These are phyloP conservation scores for Shinisaurus crocodilurus DNA, from an alignment of 2,113 vertebrate genomes.

Conservation along the genomic window DNA sequence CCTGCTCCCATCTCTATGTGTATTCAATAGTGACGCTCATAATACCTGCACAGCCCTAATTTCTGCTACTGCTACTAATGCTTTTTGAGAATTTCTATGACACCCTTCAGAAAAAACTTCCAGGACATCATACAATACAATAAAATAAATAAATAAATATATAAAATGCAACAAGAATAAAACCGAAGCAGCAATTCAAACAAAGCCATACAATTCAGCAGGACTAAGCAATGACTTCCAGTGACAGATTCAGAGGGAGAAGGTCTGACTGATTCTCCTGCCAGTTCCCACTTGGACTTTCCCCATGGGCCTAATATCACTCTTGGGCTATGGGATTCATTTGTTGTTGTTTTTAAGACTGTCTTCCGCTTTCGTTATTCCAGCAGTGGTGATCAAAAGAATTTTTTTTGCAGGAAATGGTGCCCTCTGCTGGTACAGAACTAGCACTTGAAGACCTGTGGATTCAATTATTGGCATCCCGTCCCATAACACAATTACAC, in stretches of 20 bases:
- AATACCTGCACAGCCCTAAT: not conserved
- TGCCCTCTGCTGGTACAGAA: slow-evolving; percentile 49
- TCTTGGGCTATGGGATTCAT: not conserved
- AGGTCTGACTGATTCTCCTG: not conserved
- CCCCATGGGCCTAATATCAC: not conserved
- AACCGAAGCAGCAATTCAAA: not conserved
- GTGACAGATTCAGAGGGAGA: not conserved
- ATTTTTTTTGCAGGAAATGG: not conserved
- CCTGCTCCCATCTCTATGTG: not conserved
- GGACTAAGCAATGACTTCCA: too few relatives aligned
- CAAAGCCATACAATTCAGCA: not conserved
- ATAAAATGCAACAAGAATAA: not conserved
- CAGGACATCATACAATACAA: too few relatives aligned
- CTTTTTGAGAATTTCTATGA: not conserved
- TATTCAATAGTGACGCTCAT: not conserved
- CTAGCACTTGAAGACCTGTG: rapidly evolving
- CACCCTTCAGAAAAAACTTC: not conserved
- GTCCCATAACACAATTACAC: rapidly evolving
- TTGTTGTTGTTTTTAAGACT: not conserved
- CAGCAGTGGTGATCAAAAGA: rapidly evolving
- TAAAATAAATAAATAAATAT: not conserved
- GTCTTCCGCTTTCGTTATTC: rapidly evolving
- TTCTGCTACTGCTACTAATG: too few relatives aligned
- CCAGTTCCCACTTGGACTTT: not conserved
- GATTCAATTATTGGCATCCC: not conserved